phyloP scores from a whole-genome alignment of 1,140 invertebrate species.

The Solenopsis fugax region DNA sequence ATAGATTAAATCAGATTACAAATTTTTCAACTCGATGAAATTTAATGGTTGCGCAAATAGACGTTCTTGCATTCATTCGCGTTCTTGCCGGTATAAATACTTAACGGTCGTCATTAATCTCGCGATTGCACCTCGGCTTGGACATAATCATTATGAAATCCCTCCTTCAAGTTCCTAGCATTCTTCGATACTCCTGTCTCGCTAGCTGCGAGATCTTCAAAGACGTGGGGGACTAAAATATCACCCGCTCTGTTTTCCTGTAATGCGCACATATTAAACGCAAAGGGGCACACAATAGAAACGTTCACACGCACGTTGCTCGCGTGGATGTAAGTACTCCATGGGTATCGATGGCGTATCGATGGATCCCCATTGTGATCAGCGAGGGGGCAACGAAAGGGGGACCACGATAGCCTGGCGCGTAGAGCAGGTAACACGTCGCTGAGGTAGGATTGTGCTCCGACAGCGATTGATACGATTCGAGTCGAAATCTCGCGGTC shows the following conservation, averaged over 20 bases:
- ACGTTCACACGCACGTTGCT: slow-evolving; percentile 38
- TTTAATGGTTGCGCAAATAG: neutral
- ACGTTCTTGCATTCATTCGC: neutral
- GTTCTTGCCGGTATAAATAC: neutral
- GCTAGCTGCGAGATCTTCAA: slow-evolving; percentile 19
- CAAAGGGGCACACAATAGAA: slow-evolving; percentile 29
- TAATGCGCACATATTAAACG: neutral
- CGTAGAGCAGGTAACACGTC: slow-evolving; percentile 71
- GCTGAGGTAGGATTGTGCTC: slow-evolving; percentile 67
- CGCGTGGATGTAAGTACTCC: slow-evolving; percentile 53
- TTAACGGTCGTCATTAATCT: slow-evolving; percentile 16
- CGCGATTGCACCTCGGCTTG: neutral
- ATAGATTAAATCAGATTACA: slow-evolving; percentile 7
- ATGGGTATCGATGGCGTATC: slow-evolving; percentile 74
- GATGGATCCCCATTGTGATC: slow-evolving; percentile 68
- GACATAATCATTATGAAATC: slow-evolving; percentile 1
- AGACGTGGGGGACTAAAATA: neutral
- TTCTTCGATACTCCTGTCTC: neutral
- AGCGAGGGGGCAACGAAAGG: slow-evolving; percentile 36
- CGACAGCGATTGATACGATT: slow-evolving; percentile 78
- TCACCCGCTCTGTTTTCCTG: slow-evolving; percentile 37
- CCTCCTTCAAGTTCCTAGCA: neutral
- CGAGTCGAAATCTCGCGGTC: slow-evolving; percentile 70
- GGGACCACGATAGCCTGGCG: slow-evolving; percentile 34
- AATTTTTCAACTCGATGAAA: neutral